Evolutionary conservation across 2,113 vertebrate species (phyloP), one percentile per base, ranked within the genome.

Genomic region (Uria lomvia): DNA sequence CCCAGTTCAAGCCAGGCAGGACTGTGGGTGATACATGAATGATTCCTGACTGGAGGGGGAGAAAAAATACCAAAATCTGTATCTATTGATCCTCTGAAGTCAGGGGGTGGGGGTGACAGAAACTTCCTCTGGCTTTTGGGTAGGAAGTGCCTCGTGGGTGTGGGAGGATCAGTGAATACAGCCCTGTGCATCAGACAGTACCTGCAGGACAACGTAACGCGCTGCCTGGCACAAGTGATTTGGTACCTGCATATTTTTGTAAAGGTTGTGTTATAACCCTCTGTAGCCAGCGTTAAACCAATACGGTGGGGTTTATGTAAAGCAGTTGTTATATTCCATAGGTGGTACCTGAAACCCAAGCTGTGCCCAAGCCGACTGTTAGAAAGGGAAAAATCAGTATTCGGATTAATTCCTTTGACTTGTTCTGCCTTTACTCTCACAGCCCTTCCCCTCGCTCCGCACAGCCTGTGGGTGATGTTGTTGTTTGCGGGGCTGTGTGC

Each of bases 391-490:
- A 67, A 67, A 88, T 29, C 19, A 38, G 60, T 53, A 71, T 67
- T 83, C 67, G 30, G n/a, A 74, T 56, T 79, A 32, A 89, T 53
- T 93, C 80, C 24, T 88, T 67, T 86, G 52, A 38, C 76, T 96
- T 56, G 30, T 73, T 73, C 90, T 88, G 87, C 81, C 58, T 67
- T 91, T 52, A 42, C 32, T 60, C 49, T 90, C 40, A 22, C 6
- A 2, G 6, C 65, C 73, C 52, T 91, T 96, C 63, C 36, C 43
- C 53, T 78, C 59, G 66, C 73, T 72, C 49, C 0, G 5, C 73
- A 70, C 73, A 94, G 94, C 92, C 94, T 82, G 84, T 96, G 93
- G 87, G 87, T 93, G 93, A 94, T 96, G 93, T 94, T 96, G 95
- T 87, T 96, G 94, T 96, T 96, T 95, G 62, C 91, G 91, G 71